Conservation (phyloP, 2,113 vertebrate genomes). For the Sapayoa aenigma region DNA sequence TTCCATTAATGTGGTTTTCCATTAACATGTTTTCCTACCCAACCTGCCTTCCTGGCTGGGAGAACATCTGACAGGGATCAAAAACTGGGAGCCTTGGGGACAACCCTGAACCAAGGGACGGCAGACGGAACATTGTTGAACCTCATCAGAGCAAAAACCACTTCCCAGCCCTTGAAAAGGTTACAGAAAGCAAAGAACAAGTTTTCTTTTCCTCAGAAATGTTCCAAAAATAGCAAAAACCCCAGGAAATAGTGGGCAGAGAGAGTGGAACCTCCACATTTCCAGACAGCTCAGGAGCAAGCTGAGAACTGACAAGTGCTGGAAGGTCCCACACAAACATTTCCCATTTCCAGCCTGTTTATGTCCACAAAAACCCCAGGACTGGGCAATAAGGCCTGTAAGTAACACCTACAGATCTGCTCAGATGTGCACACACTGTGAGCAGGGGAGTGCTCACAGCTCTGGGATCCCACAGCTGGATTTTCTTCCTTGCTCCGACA, state of each 20-base stretch:
- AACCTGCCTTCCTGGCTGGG: background rate
- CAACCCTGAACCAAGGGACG: background rate
- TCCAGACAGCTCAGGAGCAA: background rate
- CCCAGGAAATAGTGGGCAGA: background rate
- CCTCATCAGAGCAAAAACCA: background rate
- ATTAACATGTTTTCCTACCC: constrained; percentile 26
- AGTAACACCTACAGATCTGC: background rate
- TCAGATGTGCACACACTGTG: fast-evolving
- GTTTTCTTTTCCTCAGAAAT: background rate
- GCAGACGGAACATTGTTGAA: background rate
- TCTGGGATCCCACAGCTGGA: background rate
- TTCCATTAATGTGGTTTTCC: constrained; percentile 18
- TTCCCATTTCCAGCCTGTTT: background rate
- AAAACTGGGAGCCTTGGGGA: background rate
- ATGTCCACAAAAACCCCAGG: background rate
- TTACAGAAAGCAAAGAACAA: background rate
- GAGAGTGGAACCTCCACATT: background rate
- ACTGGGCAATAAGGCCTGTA: background rate
- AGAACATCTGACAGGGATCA: background rate
- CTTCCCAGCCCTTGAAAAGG: background rate
- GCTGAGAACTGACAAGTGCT: background rate
- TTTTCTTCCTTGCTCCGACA: background rate
- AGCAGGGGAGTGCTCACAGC: background rate
- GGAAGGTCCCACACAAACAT: background rate
- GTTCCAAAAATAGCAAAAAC: background rate